Base-by-base conservation (phyloP, 2,113 vertebrate genomes). In the Semicossyphus pulcher region DNA sequence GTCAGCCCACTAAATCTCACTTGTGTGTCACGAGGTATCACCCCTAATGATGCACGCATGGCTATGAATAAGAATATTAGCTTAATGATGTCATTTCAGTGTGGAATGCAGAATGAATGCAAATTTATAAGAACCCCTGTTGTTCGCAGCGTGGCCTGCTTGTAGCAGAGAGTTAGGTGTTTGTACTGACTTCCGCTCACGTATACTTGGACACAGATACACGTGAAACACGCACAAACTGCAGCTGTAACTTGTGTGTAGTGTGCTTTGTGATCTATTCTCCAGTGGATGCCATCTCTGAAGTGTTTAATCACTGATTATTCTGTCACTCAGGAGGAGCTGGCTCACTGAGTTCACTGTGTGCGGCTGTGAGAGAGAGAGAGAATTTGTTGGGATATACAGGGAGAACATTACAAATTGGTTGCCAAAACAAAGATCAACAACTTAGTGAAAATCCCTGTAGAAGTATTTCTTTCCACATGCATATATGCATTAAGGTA, bases 281-380 rank as follows among this genome's bases (percentile, higher is more conserved):
- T 81, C 80, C 42, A 52, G 73, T 76, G 71, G 20, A 65, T 57
- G 49, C 14, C 60, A 62, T 71, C 60, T 72, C 57, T 66, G 64
- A 87, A 58, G 74, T 77, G 48, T 68, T 81, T 74, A 81, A 79
- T 83, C 64, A 73, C 61, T 82, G 64, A 80, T 75, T 80, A 75
- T 85, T 78, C 48, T 68, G 64, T 80, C 78, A 80, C 49, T 71
- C 65, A 70, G 52, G 32, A 69, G 53, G 58, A 70, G 34, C 52
- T 29, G 53, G 34, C 61, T 78, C 49, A 34, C 42, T 52, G 52
- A 42, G 20, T 72, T 53, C 5, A 26, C 23, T 15, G 41, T 62
- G 48, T 60, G 42, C 42, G 9, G 25, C 20, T 42, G 51, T 28
- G 26, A 51, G 29, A 36, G 34, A 15, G 42, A 51, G 16, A 28